Evolutionary conservation across 2,888 invertebrate species (phyloP).

Genomic region (Acleris holmiana): DNA sequence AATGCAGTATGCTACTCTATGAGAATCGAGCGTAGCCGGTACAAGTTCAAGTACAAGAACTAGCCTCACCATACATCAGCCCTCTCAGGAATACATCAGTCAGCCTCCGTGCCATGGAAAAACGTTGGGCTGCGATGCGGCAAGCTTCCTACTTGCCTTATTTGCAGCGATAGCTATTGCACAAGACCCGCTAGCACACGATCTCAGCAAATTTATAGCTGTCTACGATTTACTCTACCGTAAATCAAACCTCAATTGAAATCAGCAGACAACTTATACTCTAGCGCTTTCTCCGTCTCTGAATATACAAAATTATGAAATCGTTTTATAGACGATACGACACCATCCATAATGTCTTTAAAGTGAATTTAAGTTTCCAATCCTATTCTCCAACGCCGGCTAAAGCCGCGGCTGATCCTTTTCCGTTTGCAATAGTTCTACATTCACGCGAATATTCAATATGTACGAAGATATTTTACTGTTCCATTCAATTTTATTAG

Average conservation of each 20-base stretch:
- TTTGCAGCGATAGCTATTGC: conserved; percentile 63
- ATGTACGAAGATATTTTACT: conserved; percentile 46
- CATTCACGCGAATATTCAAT: conserved; percentile 45
- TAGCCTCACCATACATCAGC: conserved; percentile 59
- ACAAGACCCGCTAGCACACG: conserved; percentile 37
- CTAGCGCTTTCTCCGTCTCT: conserved; percentile 16
- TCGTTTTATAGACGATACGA: conserved; percentile 44
- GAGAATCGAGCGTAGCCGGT: conserved; percentile 51
- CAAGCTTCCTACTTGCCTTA: conserved; percentile 74
- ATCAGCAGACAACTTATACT: conserved; percentile 21
- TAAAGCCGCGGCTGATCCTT: conserved; percentile 43
- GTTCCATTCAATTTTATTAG: conserved; percentile 50
- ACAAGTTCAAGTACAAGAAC: conserved; percentile 74
- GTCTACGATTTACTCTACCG: conserved; percentile 42
- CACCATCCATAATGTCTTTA: conserved; percentile 43
- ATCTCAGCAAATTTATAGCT: conserved; percentile 38
- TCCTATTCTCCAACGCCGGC: conserved; percentile 28
- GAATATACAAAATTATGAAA: conserved; percentile 45
- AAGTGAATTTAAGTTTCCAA: conserved; percentile 41
- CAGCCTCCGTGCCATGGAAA: conserved; percentile 73
- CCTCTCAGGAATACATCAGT: conserved; percentile 71
- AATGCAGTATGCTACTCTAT: conserved; percentile 53
- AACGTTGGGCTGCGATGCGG: conserved; percentile 56
- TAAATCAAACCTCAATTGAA: conserved; percentile 43
- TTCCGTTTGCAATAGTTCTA: conserved; percentile 49